Conservation (phyloP, 2,797 vertebrate species). For the Aphelocoma californica region DNA sequence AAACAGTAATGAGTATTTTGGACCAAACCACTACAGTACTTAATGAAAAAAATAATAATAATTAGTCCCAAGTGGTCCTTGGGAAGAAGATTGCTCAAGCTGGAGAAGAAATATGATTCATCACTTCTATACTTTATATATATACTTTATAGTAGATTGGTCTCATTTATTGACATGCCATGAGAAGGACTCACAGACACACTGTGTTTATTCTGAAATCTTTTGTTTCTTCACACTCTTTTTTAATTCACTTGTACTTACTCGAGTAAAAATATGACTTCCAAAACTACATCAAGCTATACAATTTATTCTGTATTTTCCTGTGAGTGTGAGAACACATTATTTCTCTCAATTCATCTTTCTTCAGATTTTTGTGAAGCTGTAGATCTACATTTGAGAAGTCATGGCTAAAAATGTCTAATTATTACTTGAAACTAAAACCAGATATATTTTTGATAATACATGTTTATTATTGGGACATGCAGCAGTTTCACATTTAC, state of each 20-base stretch:
- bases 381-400: not conserved
- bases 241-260: not conserved
- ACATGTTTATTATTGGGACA: not conserved
- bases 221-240: not conserved
- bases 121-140: not conserved
- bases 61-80: not conserved
- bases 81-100: not conserved
- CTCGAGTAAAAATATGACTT: not conserved
- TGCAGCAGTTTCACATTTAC: not conserved
- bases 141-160: not conserved
- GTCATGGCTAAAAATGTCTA: not conserved
- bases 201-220: not conserved
- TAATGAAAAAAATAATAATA: not conserved
- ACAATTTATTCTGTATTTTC: not conserved
- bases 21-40: not conserved
- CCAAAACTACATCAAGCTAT: not conserved
- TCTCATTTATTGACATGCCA: not conserved
- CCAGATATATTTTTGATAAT: not conserved
- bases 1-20: no score
- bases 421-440: not conserved
- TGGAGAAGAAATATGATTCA: not conserved
- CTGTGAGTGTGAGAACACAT: not conserved
- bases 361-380: not conserved
- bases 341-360: not conserved
- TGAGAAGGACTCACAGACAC: not conserved